Evolutionary conservation across 2,113 vertebrate species (phyloP).

Genomic region (Formicarius rufipectus): DNA sequence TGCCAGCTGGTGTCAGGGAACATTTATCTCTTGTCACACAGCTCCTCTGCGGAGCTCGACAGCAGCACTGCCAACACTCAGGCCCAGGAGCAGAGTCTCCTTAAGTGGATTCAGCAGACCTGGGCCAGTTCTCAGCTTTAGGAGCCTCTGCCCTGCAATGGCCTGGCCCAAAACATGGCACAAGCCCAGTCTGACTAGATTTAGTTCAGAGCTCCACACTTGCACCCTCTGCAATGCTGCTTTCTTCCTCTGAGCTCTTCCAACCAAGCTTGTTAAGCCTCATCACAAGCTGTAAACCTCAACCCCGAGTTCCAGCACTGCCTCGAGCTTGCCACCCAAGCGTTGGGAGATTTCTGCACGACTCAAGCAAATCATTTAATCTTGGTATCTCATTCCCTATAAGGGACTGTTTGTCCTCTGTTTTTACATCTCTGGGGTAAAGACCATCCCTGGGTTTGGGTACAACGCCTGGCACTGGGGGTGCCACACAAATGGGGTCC

Average conservation of each 20-base stretch:
- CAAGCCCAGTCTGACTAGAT: neutral
- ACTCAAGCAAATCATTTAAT: neutral
- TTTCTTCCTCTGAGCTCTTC: neutral
- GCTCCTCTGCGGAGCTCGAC: neutral
- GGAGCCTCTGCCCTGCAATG: neutral
- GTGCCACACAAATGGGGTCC: fast-evolving
- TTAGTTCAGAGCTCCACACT: neutral
- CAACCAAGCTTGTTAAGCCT: slow-evolving; percentile 18
- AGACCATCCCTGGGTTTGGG: neutral
- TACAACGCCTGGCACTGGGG: fast-evolving
- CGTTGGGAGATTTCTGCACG: neutral
- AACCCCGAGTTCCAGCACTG: neutral
- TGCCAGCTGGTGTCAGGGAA: neutral
- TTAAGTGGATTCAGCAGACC: neutral
- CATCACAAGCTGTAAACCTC: slow-evolving; percentile 50
- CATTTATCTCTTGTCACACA: neutral
- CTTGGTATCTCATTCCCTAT: neutral
- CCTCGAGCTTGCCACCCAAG: slow-evolving; percentile 36
- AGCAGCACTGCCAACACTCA: neutral
- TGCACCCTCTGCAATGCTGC: neutral
- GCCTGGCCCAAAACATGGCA: neutral
- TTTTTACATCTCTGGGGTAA: neutral
- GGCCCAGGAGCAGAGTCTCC: neutral
- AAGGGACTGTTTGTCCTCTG: neutral
- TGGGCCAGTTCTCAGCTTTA: neutral